These are phyloP conservation scores for Archilochus colubris DNA, from an alignment of 2,113 vertebrate genomes.

Conservation along the genomic window DNA sequence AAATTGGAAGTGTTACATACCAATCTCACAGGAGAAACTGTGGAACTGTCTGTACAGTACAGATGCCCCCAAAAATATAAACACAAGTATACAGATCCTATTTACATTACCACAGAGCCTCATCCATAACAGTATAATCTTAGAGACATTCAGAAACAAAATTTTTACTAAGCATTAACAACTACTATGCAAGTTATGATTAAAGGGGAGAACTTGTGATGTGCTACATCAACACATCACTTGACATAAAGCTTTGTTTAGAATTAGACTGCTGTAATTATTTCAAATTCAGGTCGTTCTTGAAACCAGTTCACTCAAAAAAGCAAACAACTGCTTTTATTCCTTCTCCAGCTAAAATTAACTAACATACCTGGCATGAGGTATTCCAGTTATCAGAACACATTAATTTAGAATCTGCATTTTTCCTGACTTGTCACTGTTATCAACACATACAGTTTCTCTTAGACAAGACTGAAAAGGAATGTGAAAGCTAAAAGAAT, in stretches of 20 bases:
- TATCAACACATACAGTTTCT: neutral
- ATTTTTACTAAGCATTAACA: neutral
- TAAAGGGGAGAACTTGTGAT: neutral
- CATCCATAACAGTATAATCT: neutral
- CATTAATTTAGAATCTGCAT: neutral
- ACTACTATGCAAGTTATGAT: neutral
- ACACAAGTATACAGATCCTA: neutral
- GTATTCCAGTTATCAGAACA: neutral
- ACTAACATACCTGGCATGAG: neutral
- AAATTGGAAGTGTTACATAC: neutral
- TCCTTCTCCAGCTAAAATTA: neutral
- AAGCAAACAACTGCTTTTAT: neutral
- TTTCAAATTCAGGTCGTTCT: neutral
- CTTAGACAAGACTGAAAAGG: neutral
- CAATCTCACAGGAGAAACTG: neutral
- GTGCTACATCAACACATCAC: neutral
- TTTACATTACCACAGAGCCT: neutral
- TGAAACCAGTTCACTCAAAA: neutral
- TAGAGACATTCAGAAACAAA: neutral
- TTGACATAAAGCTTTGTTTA: neutral
- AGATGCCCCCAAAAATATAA: neutral
- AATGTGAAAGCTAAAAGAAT: slow-evolving; percentile 19
- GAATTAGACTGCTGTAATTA: neutral
- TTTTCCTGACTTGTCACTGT: neutral
- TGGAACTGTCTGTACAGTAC: neutral